A percentile compares a stretch with the other conserved stretches of the same genome.
phyloP scores from a whole-genome alignment of 2,888 invertebrate species.

The Acanthosepion lycidas region DNA sequence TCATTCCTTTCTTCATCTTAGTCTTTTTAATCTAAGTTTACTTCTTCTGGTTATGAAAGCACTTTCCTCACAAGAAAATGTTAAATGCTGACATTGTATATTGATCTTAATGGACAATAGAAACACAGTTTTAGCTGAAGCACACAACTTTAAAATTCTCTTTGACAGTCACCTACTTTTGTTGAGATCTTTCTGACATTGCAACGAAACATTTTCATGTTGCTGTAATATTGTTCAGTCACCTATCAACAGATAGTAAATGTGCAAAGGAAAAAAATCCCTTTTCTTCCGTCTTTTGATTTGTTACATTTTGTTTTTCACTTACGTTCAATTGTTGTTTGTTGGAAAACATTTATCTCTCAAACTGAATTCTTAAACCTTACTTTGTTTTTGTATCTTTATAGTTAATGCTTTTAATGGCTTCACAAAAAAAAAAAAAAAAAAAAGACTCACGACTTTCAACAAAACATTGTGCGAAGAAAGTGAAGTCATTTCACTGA shows the following conservation, averaged over 20 bases:
- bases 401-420: too few species aligned
- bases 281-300: too few species aligned
- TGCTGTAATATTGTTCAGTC: too few species aligned
- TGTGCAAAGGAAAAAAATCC: too few species aligned
- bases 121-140: not conserved
- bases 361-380: not conserved
- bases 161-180: not conserved
- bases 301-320: not conserved
- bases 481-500: too few species aligned
- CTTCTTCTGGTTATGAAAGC: not conserved
- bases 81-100: not conserved
- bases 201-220: too few species aligned
- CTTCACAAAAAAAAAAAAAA: not conserved
- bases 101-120: not conserved
- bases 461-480: too few species aligned
- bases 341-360: not conserved
- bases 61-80: not conserved
- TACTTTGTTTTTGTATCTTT: too few species aligned
- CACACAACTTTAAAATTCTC: not conserved
- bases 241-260: too few species aligned
- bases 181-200: not conserved
- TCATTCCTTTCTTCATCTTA: too few species aligned
- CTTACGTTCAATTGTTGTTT: not conserved
- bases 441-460: too few species aligned
- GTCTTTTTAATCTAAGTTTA: too few species aligned